Evolutionary conservation across 2,888 invertebrate species (phyloP).

Genomic region (Drosophila anomalata): DNA sequence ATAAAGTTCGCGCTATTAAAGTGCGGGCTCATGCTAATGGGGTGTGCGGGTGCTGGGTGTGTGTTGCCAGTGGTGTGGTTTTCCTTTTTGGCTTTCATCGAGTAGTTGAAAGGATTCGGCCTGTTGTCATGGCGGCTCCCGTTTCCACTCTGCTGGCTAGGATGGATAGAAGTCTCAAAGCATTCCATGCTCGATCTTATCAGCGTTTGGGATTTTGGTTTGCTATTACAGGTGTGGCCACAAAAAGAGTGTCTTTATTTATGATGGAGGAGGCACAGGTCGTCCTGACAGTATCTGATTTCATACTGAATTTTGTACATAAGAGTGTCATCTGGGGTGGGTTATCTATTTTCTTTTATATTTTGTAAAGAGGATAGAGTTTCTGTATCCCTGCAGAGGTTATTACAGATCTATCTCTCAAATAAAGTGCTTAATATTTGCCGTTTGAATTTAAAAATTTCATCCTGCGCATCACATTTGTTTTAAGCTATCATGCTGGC

Average conservation of each 20-base stretch:
- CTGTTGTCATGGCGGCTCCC: conserved; percentile 43
- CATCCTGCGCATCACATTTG: too few relatives aligned
- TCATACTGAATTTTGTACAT: conserved; percentile 8
- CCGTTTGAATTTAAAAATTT: too few relatives aligned
- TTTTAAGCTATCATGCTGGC: conserved; percentile 15
- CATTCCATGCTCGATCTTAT: conserved; percentile 16
- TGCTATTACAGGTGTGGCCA: conserved; percentile 20
- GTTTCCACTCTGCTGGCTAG: conserved; percentile 32
- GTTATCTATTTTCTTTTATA: background rate
- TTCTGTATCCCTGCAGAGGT: too few relatives aligned
- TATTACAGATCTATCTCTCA: too few relatives aligned
- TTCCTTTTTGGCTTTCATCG: conserved; percentile 35
- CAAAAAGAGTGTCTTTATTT: background rate
- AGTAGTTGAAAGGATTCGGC: conserved; percentile 55
- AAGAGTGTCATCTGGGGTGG: background rate
- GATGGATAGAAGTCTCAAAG: conserved; percentile 22
- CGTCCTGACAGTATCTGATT: conserved; percentile 5
- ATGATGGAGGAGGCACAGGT: background rate
- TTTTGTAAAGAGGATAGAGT: background rate
- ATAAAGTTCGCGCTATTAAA: conserved; percentile 69
- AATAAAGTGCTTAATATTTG: too few relatives aligned
- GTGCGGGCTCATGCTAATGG: conserved; percentile 2
- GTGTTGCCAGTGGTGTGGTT: conserved; percentile 31
- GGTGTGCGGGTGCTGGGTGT: background rate
- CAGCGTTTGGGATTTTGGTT: conserved; percentile 18